Evolutionary conservation across 2,888 invertebrate genomes (phyloP), one percentile per base, ranked within the genome.

Genomic region (Drosophila mulleri): DNA sequence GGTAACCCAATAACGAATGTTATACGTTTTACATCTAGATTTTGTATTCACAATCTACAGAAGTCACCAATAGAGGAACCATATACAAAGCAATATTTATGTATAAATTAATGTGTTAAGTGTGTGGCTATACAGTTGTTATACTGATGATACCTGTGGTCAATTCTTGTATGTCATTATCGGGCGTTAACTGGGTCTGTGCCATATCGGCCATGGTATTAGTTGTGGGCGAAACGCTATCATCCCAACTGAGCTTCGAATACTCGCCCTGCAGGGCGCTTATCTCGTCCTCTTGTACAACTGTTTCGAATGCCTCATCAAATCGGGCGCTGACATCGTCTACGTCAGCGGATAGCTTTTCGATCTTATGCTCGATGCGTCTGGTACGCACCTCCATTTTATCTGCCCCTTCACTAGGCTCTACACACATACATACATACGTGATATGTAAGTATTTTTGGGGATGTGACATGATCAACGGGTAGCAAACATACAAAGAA

Each of bases 191-290:
- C 62, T 90, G 86, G 82, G 81, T 92, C 75, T 90, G 91, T 67
- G 91, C 92, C 83, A 92, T 82, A 78, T 93, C 93, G 80, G 90
- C 92, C 81, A 91, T 82, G 52, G 91, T 92, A 79, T 91, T 92
- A 52, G 92, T 92, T 26, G 91, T 92, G 47, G 91, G 91, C 39
- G 93, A 93, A 48, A 92, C 82, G 78, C 92, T 93, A 78, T 93
- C 93, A 61, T 93, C 93, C 92, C 93, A 93, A 91, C 93, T 93
- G 67, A 93, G 91, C 89, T 93, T 93, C 18, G 93, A 93, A 77
- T 92, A 93, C 48, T 93, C 93, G 65, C 88, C 91, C 86, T 93
- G 93, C 56, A 93, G 83, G 72, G 89, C 90, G 81, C 91, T 92
- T 59, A 93, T 89, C 82, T 93, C 93, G 73, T 93, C 93, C 66